phyloP scores from a whole-genome alignment of 2,797 vertebrate species.

The Anguilla megastoma region DNA sequence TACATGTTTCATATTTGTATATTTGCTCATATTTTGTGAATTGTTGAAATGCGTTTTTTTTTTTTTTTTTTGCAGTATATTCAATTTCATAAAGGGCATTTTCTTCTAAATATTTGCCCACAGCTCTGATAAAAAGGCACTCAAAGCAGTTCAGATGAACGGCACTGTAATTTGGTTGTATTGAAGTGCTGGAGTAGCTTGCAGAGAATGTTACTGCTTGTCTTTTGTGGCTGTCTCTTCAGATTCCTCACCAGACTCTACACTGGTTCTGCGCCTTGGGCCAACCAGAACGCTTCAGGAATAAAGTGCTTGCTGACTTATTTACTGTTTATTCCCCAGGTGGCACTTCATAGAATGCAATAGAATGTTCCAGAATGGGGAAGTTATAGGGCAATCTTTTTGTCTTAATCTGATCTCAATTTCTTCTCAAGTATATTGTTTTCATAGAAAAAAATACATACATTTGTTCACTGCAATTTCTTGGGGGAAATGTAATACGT shows the following conservation, averaged over 20 bases:
- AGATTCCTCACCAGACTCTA: not conserved
- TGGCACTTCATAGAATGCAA: not conserved
- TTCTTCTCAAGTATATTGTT: not conserved
- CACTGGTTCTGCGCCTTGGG: not conserved
- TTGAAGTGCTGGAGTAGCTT: not conserved
- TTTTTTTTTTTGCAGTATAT: not conserved
- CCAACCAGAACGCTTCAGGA: not conserved
- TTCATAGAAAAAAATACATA: not conserved
- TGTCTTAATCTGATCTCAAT: not conserved
- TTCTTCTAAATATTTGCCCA: not conserved
- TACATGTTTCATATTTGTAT: not conserved
- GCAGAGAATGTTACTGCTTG: not conserved
- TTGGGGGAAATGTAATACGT: not conserved
- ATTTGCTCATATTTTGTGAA: not conserved
- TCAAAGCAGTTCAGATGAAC: not conserved
- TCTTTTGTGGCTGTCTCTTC: not conserved
- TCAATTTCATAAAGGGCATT: not conserved
- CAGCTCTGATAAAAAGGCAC: not conserved
- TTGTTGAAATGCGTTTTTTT: not conserved
- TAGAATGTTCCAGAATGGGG: not conserved
- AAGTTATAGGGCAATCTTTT: not conserved
- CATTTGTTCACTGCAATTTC: not conserved
- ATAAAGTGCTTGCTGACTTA: not conserved
- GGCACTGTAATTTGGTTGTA: not conserved
- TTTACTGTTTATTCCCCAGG: not conserved